A percentile compares a stretch with the other conserved stretches of the same genome.
These are phyloP conservation scores for Globia sparganii DNA, from an alignment of 2,888 invertebrate species.

Conservation along the genomic window DNA sequence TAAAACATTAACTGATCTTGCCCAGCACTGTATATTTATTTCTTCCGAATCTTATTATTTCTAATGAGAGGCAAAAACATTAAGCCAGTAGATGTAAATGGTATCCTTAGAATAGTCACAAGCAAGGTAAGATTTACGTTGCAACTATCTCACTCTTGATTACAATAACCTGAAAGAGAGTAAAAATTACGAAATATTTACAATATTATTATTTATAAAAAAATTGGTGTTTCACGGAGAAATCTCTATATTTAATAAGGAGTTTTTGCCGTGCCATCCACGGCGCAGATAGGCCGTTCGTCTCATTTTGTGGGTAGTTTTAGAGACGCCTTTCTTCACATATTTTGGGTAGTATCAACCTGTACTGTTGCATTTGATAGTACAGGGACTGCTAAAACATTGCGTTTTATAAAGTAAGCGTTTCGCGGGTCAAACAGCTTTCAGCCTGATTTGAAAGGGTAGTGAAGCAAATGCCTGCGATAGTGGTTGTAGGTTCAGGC, in stretches of 20 bases:
- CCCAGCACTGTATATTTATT: conserved; percentile 38
- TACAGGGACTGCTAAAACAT: background rate
- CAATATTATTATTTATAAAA: conserved; percentile 51
- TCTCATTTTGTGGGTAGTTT: conserved; percentile 16
- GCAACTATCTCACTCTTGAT: conserved; percentile 69
- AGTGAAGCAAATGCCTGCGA: background rate
- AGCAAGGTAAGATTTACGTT: conserved; percentile 62
- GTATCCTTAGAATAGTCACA: conserved; percentile 61
- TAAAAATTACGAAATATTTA: conserved; percentile 65
- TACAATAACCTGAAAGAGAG: conserved; percentile 58
- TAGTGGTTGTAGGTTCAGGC: background rate
- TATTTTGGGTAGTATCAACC: background rate
- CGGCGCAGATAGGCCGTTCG: conserved; percentile 43
- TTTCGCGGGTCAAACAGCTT: background rate
- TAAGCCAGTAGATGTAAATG: conserved; percentile 55
- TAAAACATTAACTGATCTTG: conserved; percentile 8
- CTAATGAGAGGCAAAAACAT: conserved; percentile 60
- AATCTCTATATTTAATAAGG: conserved; percentile 29
- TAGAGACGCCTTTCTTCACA: background rate
- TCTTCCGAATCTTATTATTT: conserved; percentile 28
- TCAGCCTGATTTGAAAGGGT: background rate
- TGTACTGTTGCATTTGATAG: background rate
- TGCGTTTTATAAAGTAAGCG: background rate
- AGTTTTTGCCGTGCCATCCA: conserved; percentile 22
- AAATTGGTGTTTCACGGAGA: conserved; percentile 62